Evolutionary conservation across 2,888 invertebrate genomes (phyloP), one percentile per base, ranked within the genome.

Genomic region (Ceratothoa steindachneri): DNA sequence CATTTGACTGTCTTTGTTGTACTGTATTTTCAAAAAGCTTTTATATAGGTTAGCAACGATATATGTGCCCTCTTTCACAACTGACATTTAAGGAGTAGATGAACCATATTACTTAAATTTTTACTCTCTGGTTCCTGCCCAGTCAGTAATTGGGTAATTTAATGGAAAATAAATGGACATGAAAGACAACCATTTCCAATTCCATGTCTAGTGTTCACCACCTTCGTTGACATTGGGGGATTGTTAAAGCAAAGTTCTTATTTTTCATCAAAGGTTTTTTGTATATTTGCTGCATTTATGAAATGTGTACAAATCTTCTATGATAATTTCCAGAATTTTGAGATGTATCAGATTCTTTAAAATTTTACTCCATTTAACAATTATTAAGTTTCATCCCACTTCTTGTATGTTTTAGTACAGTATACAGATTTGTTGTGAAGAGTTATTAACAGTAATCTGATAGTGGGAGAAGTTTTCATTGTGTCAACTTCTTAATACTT

Each of bases 31-130:
- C 19, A n/a, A 24, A 24, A 22, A 22, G 12, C 24, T 24, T 60
- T 24, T 24, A 60, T 60, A 22, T 60, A 60, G 60, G 60, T 24
- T 60, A 60, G 60, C 24, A 60, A 24, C 60, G n/a, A 22, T 60
- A 60, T 22, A 60, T n/a, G 22, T 22, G 24, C 27, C 60, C 60
- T 60, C 60, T 60, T 60, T 60, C 60, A 60, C 60, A 22, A 60
- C 60, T 60, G 60, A 24, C 24, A 60, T 9, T 60, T 60, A 60
- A 60, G 60, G n/a, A 22, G 60, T 60, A 60, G 60, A 60, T 60
- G 27, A n/a, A 3, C 27, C 12, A 60, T 60, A 60, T 41, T 9
- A 41, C 5, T 41, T 9, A 41, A 41, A 41, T 41, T 41, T 15
- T 15, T 41, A 41, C 7, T 41, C 41, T 41, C 15, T 9, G 15